These are phyloP conservation scores for Tetranychus piercei DNA, from an alignment of 2,888 invertebrate genomes.

Conservation along the genomic window DNA sequence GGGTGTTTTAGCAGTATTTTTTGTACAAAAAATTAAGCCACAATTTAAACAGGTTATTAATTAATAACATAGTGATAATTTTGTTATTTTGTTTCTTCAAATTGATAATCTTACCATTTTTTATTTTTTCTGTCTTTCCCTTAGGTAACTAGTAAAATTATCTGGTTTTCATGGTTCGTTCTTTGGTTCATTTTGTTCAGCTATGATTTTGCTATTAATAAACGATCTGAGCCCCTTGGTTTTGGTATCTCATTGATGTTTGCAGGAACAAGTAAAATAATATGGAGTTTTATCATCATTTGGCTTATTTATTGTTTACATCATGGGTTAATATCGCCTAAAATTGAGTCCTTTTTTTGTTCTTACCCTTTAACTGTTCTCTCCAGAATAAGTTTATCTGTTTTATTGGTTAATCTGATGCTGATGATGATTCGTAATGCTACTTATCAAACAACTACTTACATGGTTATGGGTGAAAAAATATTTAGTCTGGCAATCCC, in stretches of 20 bases:
- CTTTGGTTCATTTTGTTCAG: neutral
- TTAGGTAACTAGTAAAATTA: neutral
- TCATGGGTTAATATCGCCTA: neutral
- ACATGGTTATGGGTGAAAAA: neutral
- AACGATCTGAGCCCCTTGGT: neutral
- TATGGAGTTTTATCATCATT: neutral
- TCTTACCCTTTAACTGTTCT: neutral
- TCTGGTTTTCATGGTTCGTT: neutral
- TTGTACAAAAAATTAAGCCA: too few species aligned
- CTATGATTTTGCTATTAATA: neutral
- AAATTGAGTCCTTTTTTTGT: neutral
- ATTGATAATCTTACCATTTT: too few species aligned
- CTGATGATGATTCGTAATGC: neutral
- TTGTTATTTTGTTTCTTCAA: too few species aligned
- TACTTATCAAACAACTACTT: neutral
- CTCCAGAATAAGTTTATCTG: slow-evolving; percentile 6
- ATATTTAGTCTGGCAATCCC: neutral
- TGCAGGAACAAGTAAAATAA: neutral
- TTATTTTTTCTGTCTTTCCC: neutral
- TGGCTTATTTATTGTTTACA: neutral
- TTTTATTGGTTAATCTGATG: neutral
- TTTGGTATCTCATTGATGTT: neutral
- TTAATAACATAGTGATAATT: neutral
- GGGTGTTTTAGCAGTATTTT: neutral
- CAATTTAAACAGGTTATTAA: too few species aligned